phyloP scores from a whole-genome alignment of 2,113 vertebrate species.

The Hystrix brachyura region DNA sequence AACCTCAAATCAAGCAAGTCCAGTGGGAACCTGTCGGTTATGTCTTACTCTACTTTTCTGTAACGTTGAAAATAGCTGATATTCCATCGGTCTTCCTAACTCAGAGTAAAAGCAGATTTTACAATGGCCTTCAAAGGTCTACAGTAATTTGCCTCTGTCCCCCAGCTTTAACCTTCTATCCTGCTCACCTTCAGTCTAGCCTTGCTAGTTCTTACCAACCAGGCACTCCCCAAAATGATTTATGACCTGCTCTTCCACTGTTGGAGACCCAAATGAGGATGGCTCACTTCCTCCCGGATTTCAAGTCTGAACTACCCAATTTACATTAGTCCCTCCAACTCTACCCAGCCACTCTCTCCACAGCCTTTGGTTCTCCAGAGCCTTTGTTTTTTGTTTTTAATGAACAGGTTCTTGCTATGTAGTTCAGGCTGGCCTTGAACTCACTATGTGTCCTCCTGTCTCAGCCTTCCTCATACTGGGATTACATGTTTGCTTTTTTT shows the following conservation, averaged over 20 bases:
- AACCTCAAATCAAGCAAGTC: background rate
- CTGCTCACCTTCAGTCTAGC: background rate
- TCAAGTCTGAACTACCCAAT: background rate
- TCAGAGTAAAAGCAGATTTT: conserved; percentile 20
- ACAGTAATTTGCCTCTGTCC: background rate
- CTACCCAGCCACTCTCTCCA: background rate
- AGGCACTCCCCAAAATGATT: background rate
- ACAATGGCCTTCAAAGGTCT: background rate
- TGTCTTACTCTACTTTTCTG: background rate
- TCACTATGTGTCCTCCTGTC: background rate
- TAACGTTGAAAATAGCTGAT: background rate
- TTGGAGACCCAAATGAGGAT: background rate
- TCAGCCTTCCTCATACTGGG: background rate
- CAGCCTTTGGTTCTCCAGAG: background rate
- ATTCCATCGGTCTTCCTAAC: background rate
- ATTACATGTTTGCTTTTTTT: background rate
- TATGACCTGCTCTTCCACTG: background rate
- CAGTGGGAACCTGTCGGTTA: background rate
- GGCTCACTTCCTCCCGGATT: background rate
- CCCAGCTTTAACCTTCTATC: background rate
- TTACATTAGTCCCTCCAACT: background rate
- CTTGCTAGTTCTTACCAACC: background rate
- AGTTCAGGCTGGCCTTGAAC: background rate
- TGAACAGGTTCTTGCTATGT: background rate
- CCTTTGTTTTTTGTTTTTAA: background rate